Evolutionary conservation across 1,140 invertebrate species (phyloP).

Genomic region (Lepidostoma basale): DNA sequence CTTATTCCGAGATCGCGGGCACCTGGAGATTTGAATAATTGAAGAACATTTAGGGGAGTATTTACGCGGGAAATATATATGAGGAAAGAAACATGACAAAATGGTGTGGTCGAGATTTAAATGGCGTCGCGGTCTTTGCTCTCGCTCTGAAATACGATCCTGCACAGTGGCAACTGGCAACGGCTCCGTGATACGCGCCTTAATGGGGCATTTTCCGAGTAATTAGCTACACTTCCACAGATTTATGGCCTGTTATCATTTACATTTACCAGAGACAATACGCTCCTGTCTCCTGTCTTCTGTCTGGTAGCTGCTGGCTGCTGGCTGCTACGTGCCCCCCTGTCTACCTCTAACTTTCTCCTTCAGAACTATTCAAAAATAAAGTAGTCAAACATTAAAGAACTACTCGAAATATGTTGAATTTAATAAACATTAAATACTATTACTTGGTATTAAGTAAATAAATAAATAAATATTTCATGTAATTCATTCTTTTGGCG

Average conservation of each 20-base stretch:
- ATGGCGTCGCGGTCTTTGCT: constrained; percentile 6
- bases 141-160: constrained; percentile 11
- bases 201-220: constrained; percentile 8
- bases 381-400: no score
- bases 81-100: constrained; percentile 23
- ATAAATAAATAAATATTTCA: no score
- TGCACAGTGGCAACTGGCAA: not conserved
- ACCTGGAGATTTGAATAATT: constrained; percentile 15
- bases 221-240: constrained; percentile 8
- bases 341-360: no score
- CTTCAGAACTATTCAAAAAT: no score
- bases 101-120: constrained; percentile 21
- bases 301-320: no score
- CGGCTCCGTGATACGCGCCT: not conserved
- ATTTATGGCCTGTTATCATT: constrained; percentile 11
- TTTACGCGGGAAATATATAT: constrained; percentile 13
- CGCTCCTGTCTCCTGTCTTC: no score
- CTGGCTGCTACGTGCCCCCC: no score
- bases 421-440: no score
- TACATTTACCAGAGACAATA: not conserved
- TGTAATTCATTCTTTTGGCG: no score
- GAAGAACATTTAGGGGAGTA: constrained; percentile 3
- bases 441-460: no score
- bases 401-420: no score
- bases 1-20: no score